Conservation (phyloP, 2,113 vertebrate species). For the Osmerus eperlanus region DNA sequence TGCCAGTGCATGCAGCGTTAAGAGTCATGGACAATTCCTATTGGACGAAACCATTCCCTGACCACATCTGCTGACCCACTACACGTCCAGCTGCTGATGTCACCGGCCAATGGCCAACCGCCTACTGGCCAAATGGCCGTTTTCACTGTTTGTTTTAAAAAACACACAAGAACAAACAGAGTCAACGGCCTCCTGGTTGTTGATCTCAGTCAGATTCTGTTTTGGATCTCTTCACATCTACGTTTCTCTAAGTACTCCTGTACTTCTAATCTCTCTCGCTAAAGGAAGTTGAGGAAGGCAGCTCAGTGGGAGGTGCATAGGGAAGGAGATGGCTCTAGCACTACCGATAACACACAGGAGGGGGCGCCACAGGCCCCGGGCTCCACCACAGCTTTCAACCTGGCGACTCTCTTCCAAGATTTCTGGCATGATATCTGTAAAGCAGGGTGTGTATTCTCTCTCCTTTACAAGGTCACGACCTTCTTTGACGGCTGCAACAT, state of each 20-base stretch:
- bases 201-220: constrained; percentile 23
- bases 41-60: no score
- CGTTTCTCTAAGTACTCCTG: constrained; percentile 18
- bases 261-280: constrained; percentile 71
- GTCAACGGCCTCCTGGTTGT: neutral
- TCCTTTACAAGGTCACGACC: constrained; percentile 30
- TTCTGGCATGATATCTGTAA: constrained; percentile 98
- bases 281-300: constrained; percentile 99
- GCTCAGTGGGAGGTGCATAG: constrained; percentile 97
- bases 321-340: constrained; percentile 99
- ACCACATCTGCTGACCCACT: no score
- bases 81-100: no score
- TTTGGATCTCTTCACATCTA: neutral
- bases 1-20: no score
- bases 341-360: constrained; percentile 97
- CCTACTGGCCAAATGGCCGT: no score
- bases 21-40: no score
- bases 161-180: no score
- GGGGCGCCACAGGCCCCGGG: constrained; percentile 81
- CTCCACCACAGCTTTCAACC: constrained; percentile 81
- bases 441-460: constrained; percentile 95
- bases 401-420: constrained; percentile 92
- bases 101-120: no score
- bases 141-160: no score
- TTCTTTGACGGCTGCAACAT: constrained; percentile 54